Evolutionary conservation across 2,113 vertebrate genomes (phyloP).

Genomic region (Notarius lentiginosus): DNA sequence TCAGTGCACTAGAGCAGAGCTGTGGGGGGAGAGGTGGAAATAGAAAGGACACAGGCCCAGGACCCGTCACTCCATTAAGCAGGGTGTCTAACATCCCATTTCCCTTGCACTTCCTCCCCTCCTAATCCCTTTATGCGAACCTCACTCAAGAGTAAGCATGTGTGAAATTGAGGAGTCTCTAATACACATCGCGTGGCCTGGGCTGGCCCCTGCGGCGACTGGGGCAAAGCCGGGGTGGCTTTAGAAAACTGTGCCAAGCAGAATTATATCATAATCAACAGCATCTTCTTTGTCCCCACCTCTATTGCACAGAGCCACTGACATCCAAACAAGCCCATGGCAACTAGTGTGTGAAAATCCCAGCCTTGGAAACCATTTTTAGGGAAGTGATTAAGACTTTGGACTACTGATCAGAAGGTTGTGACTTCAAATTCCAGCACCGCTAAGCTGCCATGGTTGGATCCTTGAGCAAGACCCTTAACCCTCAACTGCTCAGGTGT

Average conservation of each 20-base stretch:
- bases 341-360: constrained; percentile 36
- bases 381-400: constrained; percentile 15
- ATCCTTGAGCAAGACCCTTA: neutral
- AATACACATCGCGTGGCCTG: constrained; percentile 78
- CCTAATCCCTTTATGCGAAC: constrained; percentile 97
- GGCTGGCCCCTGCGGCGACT: constrained; percentile 65
- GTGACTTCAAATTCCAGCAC: constrained; percentile 10
- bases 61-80: constrained; percentile 88
- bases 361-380: constrained; percentile 8
- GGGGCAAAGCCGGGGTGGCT: constrained; percentile 70
- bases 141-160: constrained; percentile 97
- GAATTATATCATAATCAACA: constrained; percentile 68
- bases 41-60: constrained; percentile 79
- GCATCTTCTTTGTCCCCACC: constrained; percentile 52
- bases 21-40: constrained; percentile 51
- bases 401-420: neutral
- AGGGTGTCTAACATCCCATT: constrained; percentile 93
- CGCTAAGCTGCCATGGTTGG: neutral
- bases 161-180: constrained; percentile 98
- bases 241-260: constrained; percentile 68
- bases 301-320: constrained; percentile 44
- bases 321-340: constrained; percentile 46
- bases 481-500: neutral
- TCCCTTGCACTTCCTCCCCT: constrained; percentile 87
- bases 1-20: constrained; percentile 58